phyloP scores from a whole-genome alignment of 2,113 vertebrate species.

The Leucoraja erinaceus region DNA sequence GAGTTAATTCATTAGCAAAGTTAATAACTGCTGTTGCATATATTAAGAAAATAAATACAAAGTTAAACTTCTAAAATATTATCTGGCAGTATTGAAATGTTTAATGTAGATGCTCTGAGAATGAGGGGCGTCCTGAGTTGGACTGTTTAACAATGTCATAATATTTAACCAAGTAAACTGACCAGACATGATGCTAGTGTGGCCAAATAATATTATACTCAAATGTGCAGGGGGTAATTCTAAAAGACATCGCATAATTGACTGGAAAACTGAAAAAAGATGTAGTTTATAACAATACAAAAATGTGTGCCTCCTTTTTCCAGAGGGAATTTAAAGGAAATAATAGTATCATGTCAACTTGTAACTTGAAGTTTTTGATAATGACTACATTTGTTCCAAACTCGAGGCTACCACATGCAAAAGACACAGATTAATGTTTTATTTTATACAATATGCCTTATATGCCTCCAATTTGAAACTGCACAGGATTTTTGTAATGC shows the following conservation, averaged over 20 bases:
- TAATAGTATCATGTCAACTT: neutral
- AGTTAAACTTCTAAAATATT: neutral
- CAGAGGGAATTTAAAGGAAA: neutral
- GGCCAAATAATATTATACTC: neutral
- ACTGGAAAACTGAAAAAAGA: neutral
- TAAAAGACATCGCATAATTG: neutral
- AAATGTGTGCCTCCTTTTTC: neutral
- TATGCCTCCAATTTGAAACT: constrained; percentile 2
- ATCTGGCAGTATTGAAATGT: neutral
- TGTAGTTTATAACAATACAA: neutral
- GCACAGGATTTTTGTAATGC: neutral
- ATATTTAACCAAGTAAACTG: constrained; percentile 8
- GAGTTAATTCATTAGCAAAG: neutral
- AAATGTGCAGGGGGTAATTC: neutral
- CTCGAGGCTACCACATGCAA: neutral
- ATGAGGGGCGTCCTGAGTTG: neutral
- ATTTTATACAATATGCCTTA: neutral
- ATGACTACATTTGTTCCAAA: constrained; percentile 4
- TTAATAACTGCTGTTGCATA: neutral
- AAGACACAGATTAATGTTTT: neutral
- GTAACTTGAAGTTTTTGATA: neutral
- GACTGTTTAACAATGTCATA: neutral
- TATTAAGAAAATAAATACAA: neutral
- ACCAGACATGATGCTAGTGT: neutral
- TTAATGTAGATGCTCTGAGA: neutral